Conservation (phyloP, 2,113 vertebrate genomes). For the Hippolais icterina region DNA sequence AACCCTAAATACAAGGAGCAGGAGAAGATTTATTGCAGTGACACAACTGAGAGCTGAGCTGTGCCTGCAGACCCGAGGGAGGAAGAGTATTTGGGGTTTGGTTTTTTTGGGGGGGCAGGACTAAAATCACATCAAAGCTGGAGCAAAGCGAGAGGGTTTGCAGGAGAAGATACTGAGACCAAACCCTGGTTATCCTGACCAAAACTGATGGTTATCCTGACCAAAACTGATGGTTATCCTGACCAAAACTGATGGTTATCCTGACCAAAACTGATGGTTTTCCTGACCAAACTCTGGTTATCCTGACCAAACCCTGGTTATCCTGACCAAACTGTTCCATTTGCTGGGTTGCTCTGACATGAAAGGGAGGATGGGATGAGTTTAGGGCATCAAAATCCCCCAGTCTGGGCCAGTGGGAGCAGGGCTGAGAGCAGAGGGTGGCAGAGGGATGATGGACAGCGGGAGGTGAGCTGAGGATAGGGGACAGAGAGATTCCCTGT, state of each 20-base stretch:
- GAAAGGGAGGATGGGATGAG: background rate
- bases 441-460: fast-evolving
- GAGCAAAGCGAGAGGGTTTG: background rate
- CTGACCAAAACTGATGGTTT: too few relatives aligned
- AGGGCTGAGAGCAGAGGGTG: background rate
- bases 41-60: background rate
- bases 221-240: too few relatives aligned
- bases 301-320: too few relatives aligned
- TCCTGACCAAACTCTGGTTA: background rate
- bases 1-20: background rate
- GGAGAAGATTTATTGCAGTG: background rate
- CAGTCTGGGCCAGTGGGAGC: background rate
- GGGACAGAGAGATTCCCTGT: background rate
- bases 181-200: too few relatives aligned
- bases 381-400: background rate
- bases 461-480: background rate
- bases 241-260: too few relatives aligned
- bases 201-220: too few relatives aligned
- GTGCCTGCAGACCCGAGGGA: background rate
- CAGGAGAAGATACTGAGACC: background rate
- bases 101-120: background rate
- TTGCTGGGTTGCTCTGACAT: fast-evolving
- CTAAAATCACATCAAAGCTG: background rate
- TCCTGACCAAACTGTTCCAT: too few relatives aligned
- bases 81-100: background rate